Evolutionary conservation across 2,113 vertebrate genomes (phyloP).

Genomic region (Uropsilus gracilis): DNA sequence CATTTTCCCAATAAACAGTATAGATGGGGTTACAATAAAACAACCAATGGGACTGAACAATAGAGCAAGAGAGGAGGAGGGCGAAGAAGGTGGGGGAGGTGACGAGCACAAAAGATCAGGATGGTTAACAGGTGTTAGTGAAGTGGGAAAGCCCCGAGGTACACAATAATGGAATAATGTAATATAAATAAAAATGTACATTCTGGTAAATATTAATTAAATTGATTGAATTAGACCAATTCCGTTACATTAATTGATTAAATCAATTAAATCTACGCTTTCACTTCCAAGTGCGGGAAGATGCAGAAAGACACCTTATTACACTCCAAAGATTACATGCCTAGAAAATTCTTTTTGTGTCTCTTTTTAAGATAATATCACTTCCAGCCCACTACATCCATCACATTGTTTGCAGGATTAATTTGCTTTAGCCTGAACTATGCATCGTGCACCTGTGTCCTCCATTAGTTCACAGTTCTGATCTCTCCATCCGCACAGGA

Average conservation of each 20-base stretch:
- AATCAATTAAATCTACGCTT: not conserved
- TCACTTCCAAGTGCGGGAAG: not conserved
- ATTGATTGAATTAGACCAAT: too few relatives aligned
- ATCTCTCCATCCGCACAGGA: rapidly evolving
- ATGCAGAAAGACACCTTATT: not conserved
- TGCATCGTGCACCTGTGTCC: not conserved
- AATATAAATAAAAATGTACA: too few relatives aligned
- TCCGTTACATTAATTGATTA: too few relatives aligned
- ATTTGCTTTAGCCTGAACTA: not conserved
- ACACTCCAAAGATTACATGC: not conserved
- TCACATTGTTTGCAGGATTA: not conserved
- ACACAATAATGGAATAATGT: too few relatives aligned
- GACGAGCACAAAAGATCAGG: too few relatives aligned
- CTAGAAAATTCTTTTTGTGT: not conserved
- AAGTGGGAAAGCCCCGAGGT: too few relatives aligned
- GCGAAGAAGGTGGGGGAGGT: too few relatives aligned
- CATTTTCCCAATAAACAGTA: constrained; percentile 10
- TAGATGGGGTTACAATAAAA: not conserved
- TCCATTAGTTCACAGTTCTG: not conserved
- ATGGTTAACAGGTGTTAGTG: too few relatives aligned
- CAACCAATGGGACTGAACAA: too few relatives aligned
- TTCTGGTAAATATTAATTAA: not conserved
- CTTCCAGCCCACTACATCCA: not conserved
- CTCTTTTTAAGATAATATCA: not conserved
- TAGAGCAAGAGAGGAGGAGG: too few relatives aligned